Base-by-base conservation (phyloP, 2,797 vertebrate genomes). In the Hippoglossus hippoglossus region DNA sequence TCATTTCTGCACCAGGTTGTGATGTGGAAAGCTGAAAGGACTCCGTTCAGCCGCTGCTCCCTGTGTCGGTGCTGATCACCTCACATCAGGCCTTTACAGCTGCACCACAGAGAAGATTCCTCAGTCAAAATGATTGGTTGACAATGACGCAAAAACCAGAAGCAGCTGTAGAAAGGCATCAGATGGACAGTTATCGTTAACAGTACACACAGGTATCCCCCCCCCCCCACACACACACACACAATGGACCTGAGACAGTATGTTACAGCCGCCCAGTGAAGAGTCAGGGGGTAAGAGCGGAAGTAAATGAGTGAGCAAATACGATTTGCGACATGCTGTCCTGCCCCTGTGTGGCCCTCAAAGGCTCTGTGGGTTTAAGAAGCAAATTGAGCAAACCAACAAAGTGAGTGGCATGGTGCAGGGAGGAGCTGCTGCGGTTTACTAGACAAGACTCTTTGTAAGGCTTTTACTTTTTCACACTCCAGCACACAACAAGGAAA, bases 301-400 rank as follows among this genome's bases (percentile, higher is more conserved):
- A 83, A 79, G 75, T 73, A 79, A 83, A 90, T 89, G 79, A 80
- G 74, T 44, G 71, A 82, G 76, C 59, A 77, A 82, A 83, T 75
- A 78, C n/a, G 56, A 73, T 87, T 77, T 79, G 84, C 55, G 11
- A 86, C 78, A 72, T 72, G 81, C 81, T 88, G 85, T 82, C 80
- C 75, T 67, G 77, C 77, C 72, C 80, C 79, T 73, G 73, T 87
- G 84, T 86, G 85, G 91, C 73, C 69, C 71, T 86, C 83, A 85
- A 87, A 92, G 84, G 81, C 83, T 82, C 83, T 88, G 91, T 77
- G 92, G 92, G 64, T 84, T 89, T 71, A 68, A 69, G 79, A 86
- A 89, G 82, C 85, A 91, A 91, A 94, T 86, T 91, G 89, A 88
- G 83, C 83, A 83, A 89, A 92, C 86, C 87, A 76, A 83, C 84